Conservation (phyloP, 2,888 invertebrate genomes). For the Melanostoma scalare region DNA sequence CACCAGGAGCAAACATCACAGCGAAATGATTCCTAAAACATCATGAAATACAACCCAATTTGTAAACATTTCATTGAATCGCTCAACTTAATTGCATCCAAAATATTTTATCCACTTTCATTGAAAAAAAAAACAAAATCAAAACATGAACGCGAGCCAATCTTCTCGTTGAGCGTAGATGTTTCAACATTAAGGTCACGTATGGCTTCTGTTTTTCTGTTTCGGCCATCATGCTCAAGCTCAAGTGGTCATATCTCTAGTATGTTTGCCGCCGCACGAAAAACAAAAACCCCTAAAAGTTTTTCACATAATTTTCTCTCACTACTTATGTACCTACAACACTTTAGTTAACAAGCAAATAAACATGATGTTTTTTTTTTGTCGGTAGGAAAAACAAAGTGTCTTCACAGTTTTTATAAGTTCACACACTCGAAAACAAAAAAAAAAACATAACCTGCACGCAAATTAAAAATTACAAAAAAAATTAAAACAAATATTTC, state of each 20-base stretch:
- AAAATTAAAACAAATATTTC: conserved; percentile 26
- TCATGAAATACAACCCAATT: conserved; percentile 21
- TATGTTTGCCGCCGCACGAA: too few species aligned
- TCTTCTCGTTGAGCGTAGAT: conserved; percentile 6
- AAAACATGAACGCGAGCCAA: conserved; percentile 19
- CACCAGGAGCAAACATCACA: conserved; percentile 39
- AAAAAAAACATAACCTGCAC: conserved; percentile 39
- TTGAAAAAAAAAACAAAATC: conserved; percentile 28
- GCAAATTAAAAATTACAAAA: conserved; percentile 26
- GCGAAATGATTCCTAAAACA: conserved; percentile 31
- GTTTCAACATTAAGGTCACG: conserved; percentile 34
- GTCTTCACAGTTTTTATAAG: conserved; percentile 18
- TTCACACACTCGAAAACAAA: conserved; percentile 17
- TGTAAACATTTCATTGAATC: conserved; percentile 35
- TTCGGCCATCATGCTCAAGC: not conserved
- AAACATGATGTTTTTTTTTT: conserved; percentile 23
- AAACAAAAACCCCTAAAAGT: conserved; percentile 1
- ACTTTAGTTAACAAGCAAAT: conserved; percentile 47
- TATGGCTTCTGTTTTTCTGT: conserved; percentile 23
- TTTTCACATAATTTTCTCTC: conserved; percentile 8
- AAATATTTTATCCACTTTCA: conserved; percentile 49
- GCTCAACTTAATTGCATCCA: conserved; percentile 41
- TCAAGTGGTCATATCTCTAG: conserved; percentile 18
- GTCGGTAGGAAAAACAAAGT: conserved; percentile 1
- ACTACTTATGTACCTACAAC: not conserved